phyloP scores from a whole-genome alignment of 1,140 invertebrate genomes.

The Drosophila ercepeae region DNA sequence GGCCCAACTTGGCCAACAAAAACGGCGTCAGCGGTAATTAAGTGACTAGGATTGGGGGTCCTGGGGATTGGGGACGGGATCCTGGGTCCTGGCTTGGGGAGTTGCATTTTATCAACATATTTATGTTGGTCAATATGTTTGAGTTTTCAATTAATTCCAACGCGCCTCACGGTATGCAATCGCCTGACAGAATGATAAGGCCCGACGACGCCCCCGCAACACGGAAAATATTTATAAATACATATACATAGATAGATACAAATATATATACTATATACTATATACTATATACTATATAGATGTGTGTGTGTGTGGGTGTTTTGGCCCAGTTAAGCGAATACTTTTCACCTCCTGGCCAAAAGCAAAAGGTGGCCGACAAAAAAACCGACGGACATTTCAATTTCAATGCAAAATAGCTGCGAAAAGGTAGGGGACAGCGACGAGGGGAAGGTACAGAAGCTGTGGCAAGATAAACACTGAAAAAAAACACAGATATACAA shows the following conservation, averaged over 20 bases:
- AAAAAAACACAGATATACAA: not conserved
- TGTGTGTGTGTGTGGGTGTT: conserved; percentile 2
- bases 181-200: conserved; percentile 12
- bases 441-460: too few relatives aligned
- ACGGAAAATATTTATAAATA: not conserved
- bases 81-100: not conserved
- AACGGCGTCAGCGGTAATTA: conserved; percentile 7
- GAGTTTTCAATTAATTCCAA: conserved; percentile 38
- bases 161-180: conserved; percentile 6
- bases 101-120: conserved; percentile 25
- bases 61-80: too few relatives aligned
- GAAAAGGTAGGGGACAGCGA: conserved; percentile 1
- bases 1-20: conserved; percentile 1
- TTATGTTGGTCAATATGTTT: conserved; percentile 29
- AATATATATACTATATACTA: too few relatives aligned
- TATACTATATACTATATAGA: too few relatives aligned
- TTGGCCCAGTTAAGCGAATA: conserved; percentile 27
- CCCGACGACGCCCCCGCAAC: not conserved
- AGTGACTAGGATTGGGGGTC: not conserved
- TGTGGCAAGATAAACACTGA: conserved; percentile 3
- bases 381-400: conserved; percentile 68
- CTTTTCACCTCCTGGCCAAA: conserved; percentile 35
- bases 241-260: not conserved
- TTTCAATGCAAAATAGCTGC: conserved; percentile 74
- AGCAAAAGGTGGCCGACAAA: conserved; percentile 29